Evolutionary conservation across 1,140 invertebrate genomes (phyloP).

Genomic region (Rhyzopertha dominica): DNA sequence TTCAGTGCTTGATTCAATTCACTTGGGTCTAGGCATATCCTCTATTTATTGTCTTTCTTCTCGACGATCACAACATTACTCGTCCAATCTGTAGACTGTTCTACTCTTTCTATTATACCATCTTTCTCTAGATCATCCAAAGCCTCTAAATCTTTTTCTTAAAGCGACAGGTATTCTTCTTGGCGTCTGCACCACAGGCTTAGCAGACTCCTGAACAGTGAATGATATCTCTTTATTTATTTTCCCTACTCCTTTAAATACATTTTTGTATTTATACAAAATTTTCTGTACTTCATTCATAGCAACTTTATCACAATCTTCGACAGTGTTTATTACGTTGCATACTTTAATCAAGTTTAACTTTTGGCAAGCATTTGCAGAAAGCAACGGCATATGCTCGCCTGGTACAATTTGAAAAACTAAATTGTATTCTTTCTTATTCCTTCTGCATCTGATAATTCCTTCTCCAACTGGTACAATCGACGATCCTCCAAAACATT

Average conservation of each 20-base stretch:
- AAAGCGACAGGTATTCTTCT: constrained; percentile 12
- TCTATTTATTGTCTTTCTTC: constrained; percentile 40
- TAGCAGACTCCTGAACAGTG: constrained; percentile 4
- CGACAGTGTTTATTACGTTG: no score
- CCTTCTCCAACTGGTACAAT: no score
- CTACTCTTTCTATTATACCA: constrained; percentile 11
- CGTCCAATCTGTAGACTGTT: constrained; percentile 45
- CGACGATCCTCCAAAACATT: no score
- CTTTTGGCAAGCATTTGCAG: no score
- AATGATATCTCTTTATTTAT: constrained; percentile 1
- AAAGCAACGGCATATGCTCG: no score
- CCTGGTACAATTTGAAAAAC: no score
- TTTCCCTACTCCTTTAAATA: constrained; percentile 13
- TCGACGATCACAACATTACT: constrained; percentile 45
- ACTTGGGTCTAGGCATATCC: constrained; percentile 49
- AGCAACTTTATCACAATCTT: no score
- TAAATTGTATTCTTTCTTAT: no score
- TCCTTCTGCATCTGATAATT: no score
- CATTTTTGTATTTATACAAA: constrained; percentile 7
- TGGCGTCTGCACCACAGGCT: constrained; percentile 6
- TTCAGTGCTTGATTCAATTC: constrained; percentile 47
- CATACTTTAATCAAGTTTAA: no score
- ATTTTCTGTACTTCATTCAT: constrained; percentile 7
- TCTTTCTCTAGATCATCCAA: constrained; percentile 10
- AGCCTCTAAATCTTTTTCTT: constrained; percentile 7